Base-by-base conservation (phyloP, 2,797 vertebrate genomes). In the Schizopygopsis malacanthus region DNA sequence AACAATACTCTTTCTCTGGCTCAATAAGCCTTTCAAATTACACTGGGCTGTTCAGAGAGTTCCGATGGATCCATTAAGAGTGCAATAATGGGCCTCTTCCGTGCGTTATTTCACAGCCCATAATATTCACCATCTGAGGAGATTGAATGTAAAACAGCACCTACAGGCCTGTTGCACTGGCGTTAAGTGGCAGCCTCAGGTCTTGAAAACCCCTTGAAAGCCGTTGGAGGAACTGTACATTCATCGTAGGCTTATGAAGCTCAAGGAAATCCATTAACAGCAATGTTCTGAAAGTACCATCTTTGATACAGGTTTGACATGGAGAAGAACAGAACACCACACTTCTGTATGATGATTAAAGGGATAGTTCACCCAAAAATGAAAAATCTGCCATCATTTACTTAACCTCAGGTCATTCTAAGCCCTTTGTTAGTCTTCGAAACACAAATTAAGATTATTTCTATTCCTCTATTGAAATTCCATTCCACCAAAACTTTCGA, bases 31-130 rank as follows among this genome's bases (percentile, higher is more conserved):
- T 84, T 56, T 78, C 70, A 59, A 83, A 84, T 56, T 47, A 84
- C 11, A 25, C 47, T 22, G 37, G 39, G n/a, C 75, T 59, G 50
- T 78, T 84, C n/a, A 69, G 39, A 78, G 83, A 70, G 37, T 70
- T 79, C 75, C 59, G 75, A 84, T 84, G 83, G 75, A 84, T 84
- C 75, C 75, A 84, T 79, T 84, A 84, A 43, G 65, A 47, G 39
- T 54, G 63, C 75, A 84, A 79, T 84, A 70, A 84, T 79, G 47
- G 83, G 75, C 65, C 65, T 70, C 65, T 69, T 41, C 28, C 59
- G n/a, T 84, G 83, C n/a, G 25, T 84, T 84, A 70, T 70, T 78
- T 25, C 47, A 41, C 47, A 84, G 65, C 50, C 65, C 83, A 79
- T 84, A 84, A 56, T 84, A 84, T 79, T 59, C 75, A 45, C 39